Evolutionary conservation across 53 echinoderm and acorn worm genomes (phyloP).

Genomic region (Paelopatides confundens): DNA sequence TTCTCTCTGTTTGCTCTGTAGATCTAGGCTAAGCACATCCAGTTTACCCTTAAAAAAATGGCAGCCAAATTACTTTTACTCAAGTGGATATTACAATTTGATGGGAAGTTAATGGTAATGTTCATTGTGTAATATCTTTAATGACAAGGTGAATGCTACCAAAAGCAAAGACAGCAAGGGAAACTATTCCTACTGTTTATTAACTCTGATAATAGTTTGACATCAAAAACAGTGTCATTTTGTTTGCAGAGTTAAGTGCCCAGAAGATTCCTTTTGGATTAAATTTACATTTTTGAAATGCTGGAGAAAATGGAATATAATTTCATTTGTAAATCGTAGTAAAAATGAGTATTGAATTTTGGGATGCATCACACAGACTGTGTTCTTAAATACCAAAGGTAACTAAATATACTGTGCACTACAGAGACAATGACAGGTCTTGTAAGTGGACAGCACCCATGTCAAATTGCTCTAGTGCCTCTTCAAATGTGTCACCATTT

Average conservation of each 20-base stretch:
- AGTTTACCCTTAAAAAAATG: slow-evolving; percentile 23
- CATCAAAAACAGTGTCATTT: not conserved
- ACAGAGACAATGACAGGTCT: no score
- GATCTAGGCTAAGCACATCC: slow-evolving; percentile 45
- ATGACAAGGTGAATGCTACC: not conserved
- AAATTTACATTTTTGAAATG: no score
- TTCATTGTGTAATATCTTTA: not conserved
- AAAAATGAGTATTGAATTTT: no score
- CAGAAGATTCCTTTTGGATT: not conserved
- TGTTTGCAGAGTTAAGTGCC: not conserved
- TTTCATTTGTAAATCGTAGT: no score
- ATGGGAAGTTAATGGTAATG: slow-evolving; percentile 26
- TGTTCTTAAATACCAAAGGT: no score
- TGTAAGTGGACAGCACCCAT: no score
- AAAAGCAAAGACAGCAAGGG: not conserved
- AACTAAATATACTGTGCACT: no score
- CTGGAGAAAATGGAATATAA: no score
- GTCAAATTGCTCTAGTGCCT: no score
- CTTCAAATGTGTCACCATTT: no score
- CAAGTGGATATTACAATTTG: not conserved
- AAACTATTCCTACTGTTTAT: not conserved
- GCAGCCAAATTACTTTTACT: not conserved
- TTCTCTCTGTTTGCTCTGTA: slow-evolving; percentile 23
- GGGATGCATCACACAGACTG: no score
- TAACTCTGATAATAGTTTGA: not conserved